Conservation (phyloP, 2,888 invertebrate species). For the Ellobium chinense region DNA sequence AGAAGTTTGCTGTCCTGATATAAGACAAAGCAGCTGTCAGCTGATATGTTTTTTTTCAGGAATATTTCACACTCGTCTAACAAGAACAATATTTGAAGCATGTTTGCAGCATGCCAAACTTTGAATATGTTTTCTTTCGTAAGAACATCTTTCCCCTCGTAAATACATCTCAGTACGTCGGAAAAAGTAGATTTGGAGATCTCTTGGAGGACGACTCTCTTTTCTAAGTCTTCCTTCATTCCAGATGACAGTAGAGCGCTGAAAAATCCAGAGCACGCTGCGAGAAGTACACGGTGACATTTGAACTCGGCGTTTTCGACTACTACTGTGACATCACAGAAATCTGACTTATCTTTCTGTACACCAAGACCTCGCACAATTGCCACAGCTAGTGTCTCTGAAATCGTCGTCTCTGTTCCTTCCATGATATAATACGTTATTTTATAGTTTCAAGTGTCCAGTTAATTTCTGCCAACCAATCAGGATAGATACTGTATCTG, state of each 20-base stretch:
- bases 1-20: not conserved
- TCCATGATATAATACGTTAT: too few relatives aligned
- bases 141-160: not conserved
- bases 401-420: too few relatives aligned
- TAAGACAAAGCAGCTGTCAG: not conserved
- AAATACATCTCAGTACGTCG: not conserved
- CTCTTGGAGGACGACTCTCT: not conserved
- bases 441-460: too few relatives aligned
- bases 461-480: too few relatives aligned
- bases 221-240: conserved; percentile 9
- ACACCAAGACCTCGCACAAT: too few relatives aligned
- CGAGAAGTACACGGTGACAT: conserved; percentile 14
- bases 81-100: not conserved
- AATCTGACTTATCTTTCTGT: not conserved
- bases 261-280: conserved; percentile 24
- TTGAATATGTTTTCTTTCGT: conserved; percentile 12
- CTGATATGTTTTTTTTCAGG: not conserved
- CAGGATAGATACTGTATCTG: too few relatives aligned
- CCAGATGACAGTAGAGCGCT: not conserved
- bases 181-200: not conserved
- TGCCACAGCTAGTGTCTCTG: too few relatives aligned
- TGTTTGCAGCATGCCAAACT: conserved; percentile 13
- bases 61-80: not conserved
- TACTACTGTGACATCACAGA: not conserved
- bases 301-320: not conserved